Evolutionary conservation across 2,888 invertebrate genomes (phyloP).

Genomic region (Sphaerolaimus hirsutus): DNA sequence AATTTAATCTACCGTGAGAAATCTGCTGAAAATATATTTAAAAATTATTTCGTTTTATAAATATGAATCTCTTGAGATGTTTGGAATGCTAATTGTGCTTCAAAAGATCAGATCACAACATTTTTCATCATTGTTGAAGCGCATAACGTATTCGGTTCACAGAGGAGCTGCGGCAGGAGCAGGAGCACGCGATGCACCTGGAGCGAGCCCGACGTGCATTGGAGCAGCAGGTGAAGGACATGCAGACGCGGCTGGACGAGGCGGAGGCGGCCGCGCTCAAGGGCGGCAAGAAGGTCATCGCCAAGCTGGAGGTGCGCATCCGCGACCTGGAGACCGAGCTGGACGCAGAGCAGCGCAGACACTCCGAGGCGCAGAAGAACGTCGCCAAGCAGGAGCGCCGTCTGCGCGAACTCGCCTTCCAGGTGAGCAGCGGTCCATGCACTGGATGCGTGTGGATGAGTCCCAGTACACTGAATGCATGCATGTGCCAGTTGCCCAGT

Average conservation of each 20-base stretch:
- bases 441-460: no score
- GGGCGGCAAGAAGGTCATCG: constrained; percentile 95
- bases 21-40: background rate
- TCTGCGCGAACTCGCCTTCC: constrained; percentile 28
- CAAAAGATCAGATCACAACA: no score
- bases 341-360: constrained; percentile 53
- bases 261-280: constrained; percentile 61
- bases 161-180: no score
- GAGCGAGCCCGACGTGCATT: constrained; percentile 94
- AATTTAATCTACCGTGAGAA: background rate
- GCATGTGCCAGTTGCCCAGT: no score
- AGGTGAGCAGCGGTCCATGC: constrained; percentile 28
- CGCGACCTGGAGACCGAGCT: constrained; percentile 86
- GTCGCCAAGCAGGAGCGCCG: constrained; percentile 32
- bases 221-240: constrained; percentile 87
- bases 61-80: background rate
- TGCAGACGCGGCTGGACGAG: constrained; percentile 83
- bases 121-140: no score
- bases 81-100: no score
- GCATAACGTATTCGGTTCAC: no score
- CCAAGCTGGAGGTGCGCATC: constrained; percentile 67
- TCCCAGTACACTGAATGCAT: no score
- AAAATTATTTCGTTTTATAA: background rate
- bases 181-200: constrained; percentile 92
- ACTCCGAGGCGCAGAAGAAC: constrained; percentile 30